Conservation (phyloP, 2,113 vertebrate genomes). For the Chiloscyllium plagiosum region DNA sequence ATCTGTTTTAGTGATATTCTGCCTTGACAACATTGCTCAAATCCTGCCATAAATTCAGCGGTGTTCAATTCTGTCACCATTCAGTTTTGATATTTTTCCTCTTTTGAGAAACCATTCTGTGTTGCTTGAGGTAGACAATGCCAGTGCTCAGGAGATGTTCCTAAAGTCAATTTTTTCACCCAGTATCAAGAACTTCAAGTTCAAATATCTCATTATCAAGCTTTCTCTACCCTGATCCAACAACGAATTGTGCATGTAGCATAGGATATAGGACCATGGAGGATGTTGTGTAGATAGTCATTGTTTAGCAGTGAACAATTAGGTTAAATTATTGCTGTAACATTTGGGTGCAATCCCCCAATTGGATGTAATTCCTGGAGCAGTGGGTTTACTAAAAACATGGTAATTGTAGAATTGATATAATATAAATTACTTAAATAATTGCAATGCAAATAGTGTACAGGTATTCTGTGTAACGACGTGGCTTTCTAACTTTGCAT, state of each 20-base stretch:
- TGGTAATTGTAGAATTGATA: background rate
- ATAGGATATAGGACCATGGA: background rate
- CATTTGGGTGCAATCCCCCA: background rate
- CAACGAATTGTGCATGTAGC: background rate
- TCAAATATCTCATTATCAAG: background rate
- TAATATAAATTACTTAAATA: background rate
- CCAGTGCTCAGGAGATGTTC: background rate
- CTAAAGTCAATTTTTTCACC: background rate
- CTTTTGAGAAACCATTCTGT: background rate
- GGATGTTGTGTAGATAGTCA: background rate
- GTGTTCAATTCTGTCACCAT: background rate
- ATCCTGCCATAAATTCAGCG: background rate
- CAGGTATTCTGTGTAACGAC: background rate
- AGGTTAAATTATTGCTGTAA: background rate
- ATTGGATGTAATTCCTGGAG: background rate
- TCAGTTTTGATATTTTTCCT: background rate
- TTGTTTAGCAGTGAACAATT: background rate
- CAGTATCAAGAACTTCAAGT: background rate
- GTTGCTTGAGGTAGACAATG: background rate
- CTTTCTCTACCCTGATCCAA: background rate
- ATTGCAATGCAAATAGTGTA: background rate
- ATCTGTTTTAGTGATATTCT: background rate
- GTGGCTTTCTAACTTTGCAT: background rate
- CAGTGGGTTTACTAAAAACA: background rate
- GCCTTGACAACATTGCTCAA: background rate